Evolutionary conservation across 2,888 invertebrate genomes (phyloP).

Genomic region (Eledona agricola): DNA sequence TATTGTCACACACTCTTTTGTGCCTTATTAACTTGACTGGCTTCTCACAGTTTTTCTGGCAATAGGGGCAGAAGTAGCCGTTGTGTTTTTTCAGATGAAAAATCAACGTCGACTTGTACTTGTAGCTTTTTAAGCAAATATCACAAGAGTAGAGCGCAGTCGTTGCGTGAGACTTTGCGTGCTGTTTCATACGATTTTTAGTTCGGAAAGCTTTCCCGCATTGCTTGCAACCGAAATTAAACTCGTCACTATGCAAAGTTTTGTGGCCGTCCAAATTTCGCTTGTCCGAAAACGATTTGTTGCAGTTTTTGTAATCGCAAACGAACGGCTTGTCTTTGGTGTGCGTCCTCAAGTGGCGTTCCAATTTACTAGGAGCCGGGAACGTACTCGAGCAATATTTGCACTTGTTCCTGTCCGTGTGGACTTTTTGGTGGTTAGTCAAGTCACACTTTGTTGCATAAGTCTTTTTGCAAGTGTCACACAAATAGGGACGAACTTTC

Average conservation of each 20-base stretch:
- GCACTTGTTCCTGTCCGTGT: constrained; percentile 56
- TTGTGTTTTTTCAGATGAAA: constrained; percentile 55
- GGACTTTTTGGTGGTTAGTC: constrained; percentile 57
- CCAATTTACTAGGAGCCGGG: constrained; percentile 57
- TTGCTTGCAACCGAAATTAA: constrained; percentile 51
- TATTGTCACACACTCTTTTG: constrained; percentile 33
- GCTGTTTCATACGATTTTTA: constrained; percentile 55
- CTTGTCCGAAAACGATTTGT: constrained; percentile 59
- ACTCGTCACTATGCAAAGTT: constrained; percentile 54
- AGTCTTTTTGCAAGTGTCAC: constrained; percentile 57
- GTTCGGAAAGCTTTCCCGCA: constrained; percentile 56
- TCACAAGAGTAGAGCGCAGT: constrained; percentile 51
- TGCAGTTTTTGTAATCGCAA: constrained; percentile 55
- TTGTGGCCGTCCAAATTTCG: constrained; percentile 59
- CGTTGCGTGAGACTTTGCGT: constrained; percentile 52
- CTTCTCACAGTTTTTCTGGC: constrained; percentile 41
- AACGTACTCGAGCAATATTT: constrained; percentile 58
- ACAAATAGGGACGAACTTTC: constrained; percentile 55
- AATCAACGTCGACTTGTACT: constrained; percentile 57
- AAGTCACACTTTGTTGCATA: constrained; percentile 58
- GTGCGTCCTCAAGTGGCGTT: constrained; percentile 58
- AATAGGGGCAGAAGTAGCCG: constrained; percentile 43
- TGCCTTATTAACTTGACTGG: constrained; percentile 37
- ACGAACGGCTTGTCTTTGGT: constrained; percentile 58
- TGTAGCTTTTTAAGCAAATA: constrained; percentile 55